phyloP scores from a whole-genome alignment of 37 sponge, comb jelly and placozoan genomes.

The Ianthella basta region DNA sequence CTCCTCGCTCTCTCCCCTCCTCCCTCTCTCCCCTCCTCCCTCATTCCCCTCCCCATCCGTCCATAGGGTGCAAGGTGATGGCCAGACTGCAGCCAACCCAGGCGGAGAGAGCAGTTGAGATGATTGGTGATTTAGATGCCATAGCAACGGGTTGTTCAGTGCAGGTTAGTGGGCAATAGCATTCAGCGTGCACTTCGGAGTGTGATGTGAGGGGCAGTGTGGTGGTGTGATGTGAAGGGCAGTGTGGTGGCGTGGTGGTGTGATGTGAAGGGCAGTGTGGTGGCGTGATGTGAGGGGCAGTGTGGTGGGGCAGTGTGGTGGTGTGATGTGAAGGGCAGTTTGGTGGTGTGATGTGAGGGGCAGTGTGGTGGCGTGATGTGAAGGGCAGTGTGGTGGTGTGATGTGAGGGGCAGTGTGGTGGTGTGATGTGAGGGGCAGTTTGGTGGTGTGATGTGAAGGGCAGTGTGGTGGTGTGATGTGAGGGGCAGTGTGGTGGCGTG shows the following conservation, averaged over 20 bases:
- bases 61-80: constrained; percentile 60
- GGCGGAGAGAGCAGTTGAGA: constrained; percentile 41
- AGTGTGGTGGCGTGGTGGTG: background rate
- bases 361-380: no score
- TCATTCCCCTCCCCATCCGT: background rate
- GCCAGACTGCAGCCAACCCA: constrained; percentile 55
- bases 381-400: no score
- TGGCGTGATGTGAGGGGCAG: background rate
- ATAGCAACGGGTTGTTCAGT: constrained; percentile 38
- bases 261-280: background rate
- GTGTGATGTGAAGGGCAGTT: background rate
- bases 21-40: background rate
- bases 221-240: background rate
- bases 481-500: no score
- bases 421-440: background rate
- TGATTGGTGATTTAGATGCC: constrained; percentile 57
- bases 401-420: no score
- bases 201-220: background rate
- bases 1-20: no score
- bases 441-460: background rate
- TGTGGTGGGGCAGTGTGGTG: background rate
- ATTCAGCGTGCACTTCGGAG: background rate
- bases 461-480: background rate
- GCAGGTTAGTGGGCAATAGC: constrained; percentile 27
- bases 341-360: background rate